A percentile compares a stretch with the other conserved stretches of the same genome.
Conservation (phyloP, 2,797 vertebrate species). For the Typhlichthys eigenmanni region DNA sequence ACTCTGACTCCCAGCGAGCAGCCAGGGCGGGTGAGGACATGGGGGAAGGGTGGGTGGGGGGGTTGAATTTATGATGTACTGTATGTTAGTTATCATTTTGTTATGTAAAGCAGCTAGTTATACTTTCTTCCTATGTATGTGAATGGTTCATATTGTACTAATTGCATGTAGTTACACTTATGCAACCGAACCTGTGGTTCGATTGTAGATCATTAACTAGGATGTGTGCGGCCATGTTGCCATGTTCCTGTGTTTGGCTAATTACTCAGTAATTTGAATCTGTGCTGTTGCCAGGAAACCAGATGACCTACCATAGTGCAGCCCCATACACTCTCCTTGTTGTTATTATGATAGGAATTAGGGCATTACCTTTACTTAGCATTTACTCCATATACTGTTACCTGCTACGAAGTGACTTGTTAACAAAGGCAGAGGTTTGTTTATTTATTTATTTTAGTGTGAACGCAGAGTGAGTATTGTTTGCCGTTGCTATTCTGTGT, state of each 20-base stretch:
- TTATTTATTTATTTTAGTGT: too few species aligned
- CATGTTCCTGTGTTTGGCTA: conserved; percentile 58
- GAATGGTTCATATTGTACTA: background rate
- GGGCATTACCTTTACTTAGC: background rate
- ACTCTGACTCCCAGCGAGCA: conserved; percentile 71
- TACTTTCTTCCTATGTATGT: background rate
- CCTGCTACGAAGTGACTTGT: too few species aligned
- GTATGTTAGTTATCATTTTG: background rate
- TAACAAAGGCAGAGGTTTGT: too few species aligned
- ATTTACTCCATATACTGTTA: background rate
- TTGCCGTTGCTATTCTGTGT: background rate
- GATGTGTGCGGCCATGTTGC: conserved; percentile 22
- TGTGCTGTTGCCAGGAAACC: conserved; percentile 68
- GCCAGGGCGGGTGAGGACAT: conserved; percentile 61
- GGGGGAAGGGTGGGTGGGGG: background rate
- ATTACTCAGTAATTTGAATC: conserved; percentile 53
- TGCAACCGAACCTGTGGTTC: conserved; percentile 6
- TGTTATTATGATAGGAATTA: background rate
- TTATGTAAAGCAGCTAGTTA: background rate
- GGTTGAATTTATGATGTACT: too few species aligned
- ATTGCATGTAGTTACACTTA: background rate
- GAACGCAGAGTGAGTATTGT: too few species aligned
- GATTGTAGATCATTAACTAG: conserved; percentile 58
- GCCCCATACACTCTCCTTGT: conserved; percentile 3
- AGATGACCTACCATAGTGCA: conserved; percentile 22